Conservation (phyloP, 2,888 invertebrate genomes). For the Helobdella robusta region DNA sequence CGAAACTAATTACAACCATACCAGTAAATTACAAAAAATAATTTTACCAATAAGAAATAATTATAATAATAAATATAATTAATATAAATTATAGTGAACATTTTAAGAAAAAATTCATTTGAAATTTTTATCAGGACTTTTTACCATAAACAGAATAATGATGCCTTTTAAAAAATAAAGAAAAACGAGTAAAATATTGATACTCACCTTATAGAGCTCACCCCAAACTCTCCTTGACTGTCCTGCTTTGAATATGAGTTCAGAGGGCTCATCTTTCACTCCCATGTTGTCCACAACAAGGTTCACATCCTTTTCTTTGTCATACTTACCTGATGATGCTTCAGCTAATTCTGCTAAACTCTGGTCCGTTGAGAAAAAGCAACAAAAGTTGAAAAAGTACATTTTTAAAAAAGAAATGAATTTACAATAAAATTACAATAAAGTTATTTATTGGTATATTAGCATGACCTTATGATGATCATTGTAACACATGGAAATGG, state of each 20-base stretch:
- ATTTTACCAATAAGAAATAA: neutral
- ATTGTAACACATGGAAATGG: no score
- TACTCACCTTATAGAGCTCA: slow-evolving; percentile 86
- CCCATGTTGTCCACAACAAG: slow-evolving; percentile 67
- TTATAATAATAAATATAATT: neutral
- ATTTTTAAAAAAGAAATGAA: neutral
- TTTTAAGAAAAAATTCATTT: no score
- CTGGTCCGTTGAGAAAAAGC: neutral
- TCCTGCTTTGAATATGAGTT: slow-evolving; percentile 65
- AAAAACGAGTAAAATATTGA: neutral
- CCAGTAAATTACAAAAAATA: no score
- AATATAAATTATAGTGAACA: neutral
- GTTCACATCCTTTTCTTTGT: slow-evolving; percentile 62
- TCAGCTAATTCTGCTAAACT: slow-evolving; percentile 22
- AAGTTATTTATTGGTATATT: no score
- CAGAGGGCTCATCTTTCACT: slow-evolving; percentile 68
- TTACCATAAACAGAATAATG: neutral
- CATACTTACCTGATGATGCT: slow-evolving; percentile 15
- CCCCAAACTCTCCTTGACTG: slow-evolving; percentile 97
- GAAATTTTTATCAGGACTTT: neutral
- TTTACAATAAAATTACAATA: neutral
- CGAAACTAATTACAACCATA: no score
- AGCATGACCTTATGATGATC: no score
- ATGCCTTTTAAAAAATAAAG: neutral
- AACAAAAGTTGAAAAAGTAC: neutral